A percentile compares a stretch with the other conserved stretches of the same genome.
These are phyloP conservation scores for Meloidogyne chitwoodi DNA, from an alignment of 1,140 invertebrate species.

Conservation along the genomic window DNA sequence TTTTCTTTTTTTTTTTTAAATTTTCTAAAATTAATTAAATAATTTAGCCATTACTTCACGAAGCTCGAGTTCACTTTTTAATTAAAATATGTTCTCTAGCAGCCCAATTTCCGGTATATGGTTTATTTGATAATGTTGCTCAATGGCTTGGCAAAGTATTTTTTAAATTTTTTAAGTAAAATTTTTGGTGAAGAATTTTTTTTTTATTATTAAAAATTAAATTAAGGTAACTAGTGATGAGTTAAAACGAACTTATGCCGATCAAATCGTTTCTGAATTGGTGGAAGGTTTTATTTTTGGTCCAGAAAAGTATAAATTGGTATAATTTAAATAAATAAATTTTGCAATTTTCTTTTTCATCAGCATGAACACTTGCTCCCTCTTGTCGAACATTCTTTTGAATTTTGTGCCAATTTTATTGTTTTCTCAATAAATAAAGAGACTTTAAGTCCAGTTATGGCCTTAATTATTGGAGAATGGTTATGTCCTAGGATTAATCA, in stretches of 20 bases:
- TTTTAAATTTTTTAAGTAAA: background rate
- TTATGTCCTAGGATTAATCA: background rate
- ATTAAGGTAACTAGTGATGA: slow-evolving; percentile 13
- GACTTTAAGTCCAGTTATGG: slow-evolving; percentile 3
- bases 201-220: background rate
- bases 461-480: slow-evolving; percentile 4
- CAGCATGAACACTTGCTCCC: slow-evolving; percentile 7
- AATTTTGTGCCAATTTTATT: slow-evolving; percentile 16
- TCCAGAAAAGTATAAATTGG: background rate
- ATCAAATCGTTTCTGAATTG: slow-evolving; percentile 16
- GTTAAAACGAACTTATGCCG: slow-evolving; percentile 6
- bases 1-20: background rate
- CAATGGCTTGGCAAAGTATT: slow-evolving; percentile 10
- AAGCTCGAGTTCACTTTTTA: slow-evolving; percentile 16
- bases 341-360: background rate
- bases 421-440: background rate
- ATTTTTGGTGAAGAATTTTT: background rate
- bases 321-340: background rate
- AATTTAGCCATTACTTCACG: slow-evolving; percentile 10
- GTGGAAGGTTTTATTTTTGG: slow-evolving; percentile 14
- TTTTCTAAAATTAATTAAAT: too few species aligned
- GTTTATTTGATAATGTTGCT: slow-evolving; percentile 10
- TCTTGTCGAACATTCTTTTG: background rate
- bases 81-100: slow-evolving; percentile 15
- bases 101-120: slow-evolving; percentile 6